Evolutionary conservation across 1,140 invertebrate species (phyloP), one percentile per base, ranked within the genome.

Genomic region (Penaeus vannamei): DNA sequence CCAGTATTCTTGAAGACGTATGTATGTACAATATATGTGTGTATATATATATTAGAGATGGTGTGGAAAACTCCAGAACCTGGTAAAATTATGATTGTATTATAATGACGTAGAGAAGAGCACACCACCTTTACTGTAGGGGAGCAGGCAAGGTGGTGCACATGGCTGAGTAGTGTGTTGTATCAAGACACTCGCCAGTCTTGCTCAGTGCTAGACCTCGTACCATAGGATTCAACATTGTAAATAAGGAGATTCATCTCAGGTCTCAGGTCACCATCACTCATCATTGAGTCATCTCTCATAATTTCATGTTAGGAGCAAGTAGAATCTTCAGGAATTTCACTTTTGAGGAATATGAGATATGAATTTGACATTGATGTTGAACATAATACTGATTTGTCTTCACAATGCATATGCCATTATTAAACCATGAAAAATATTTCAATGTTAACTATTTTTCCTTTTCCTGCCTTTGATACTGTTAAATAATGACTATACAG

Each of bases 211-310:
- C 17, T 82, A 87, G 62, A 22, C 32, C 46, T 26, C 80, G 86
- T 84, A 87, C 61, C n/a, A 26, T 53, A 84, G 83, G 83, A 42
- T n/a, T 84, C 83, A 69, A 23, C 62, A 87, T 82, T 87, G 86
- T 87, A 87, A 80, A 87, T 87, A 87, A 66, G 66, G 66, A 85
- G 53, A 64, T 87, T 42, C 86, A 87, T 69, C 79, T 82, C 86
- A 32, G 81, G 87, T 89, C 87, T 89, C 87, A 89, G 87, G 87
- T 89, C 87, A 89, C 79, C 82, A 89, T 61, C 82, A 84, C 79
- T 84, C 64, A 20, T 72, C 81, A 84, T 62, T 61, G 32, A 23
- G 62, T 89, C 87, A 89, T 85, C 42, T 23, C 20, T 89, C 87
- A 89, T 86, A 10, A 36, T 29, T n/a, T 87, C 86, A 87, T 83